Evolutionary conservation across 2,113 vertebrate species (phyloP).

Genomic region (Perognathus longimembris): DNA sequence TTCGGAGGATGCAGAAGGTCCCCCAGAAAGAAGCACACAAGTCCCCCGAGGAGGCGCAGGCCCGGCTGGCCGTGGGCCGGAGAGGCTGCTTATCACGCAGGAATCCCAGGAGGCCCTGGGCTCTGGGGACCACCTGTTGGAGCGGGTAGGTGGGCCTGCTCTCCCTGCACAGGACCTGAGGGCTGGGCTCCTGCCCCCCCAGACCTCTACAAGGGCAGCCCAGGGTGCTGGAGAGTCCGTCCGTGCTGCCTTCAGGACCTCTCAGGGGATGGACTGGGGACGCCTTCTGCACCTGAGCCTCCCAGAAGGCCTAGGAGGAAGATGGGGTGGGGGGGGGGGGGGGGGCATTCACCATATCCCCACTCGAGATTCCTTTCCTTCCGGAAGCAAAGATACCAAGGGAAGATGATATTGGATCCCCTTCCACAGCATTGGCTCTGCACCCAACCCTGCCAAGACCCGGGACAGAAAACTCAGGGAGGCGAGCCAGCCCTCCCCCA

Average conservation of each 20-base stretch:
- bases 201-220: background rate
- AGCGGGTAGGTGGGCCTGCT: background rate
- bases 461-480: background rate
- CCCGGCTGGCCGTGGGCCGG: background rate
- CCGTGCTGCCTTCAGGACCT: rapidly evolving
- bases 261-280: background rate
- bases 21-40: background rate
- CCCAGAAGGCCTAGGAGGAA: background rate
- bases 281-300: background rate
- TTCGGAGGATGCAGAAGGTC: background rate
- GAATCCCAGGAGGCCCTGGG: background rate
- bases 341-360: too few relatives aligned
- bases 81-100: background rate
- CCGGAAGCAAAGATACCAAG: background rate
- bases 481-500: slow-evolving; percentile 48
- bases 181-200: too few relatives aligned
- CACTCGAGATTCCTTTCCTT: background rate
- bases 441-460: too few relatives aligned
- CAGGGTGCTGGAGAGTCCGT: background rate
- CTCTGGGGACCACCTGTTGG: background rate
- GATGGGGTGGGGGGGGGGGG: rapidly evolving
- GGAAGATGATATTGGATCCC: background rate
- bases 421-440: background rate
- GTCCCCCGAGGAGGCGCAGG: background rate
- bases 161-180: background rate